phyloP scores from a whole-genome alignment of 2,113 vertebrate genomes.

The Archocentrus centrarchus region DNA sequence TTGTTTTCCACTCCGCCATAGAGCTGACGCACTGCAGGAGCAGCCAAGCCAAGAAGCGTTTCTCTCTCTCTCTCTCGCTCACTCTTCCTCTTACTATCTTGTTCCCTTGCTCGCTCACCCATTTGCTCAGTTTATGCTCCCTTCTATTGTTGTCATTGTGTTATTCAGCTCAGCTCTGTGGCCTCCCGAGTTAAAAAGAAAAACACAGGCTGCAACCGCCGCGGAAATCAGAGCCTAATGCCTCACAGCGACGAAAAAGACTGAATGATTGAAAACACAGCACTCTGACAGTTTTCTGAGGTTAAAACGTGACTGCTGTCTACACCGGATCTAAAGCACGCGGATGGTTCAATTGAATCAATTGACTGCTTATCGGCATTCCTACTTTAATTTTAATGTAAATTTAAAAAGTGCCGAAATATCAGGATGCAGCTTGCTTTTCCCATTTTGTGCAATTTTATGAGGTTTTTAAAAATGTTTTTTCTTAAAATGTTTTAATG shows the following conservation, averaged over 20 bases:
- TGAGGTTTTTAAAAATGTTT: not conserved
- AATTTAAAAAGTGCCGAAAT: not conserved
- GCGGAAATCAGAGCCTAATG: constrained; percentile 35
- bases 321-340: not conserved
- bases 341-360: not conserved
- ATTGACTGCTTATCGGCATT: not conserved
- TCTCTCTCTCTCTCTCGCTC: constrained; percentile 27
- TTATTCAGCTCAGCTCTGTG: constrained; percentile 46
- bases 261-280: not conserved
- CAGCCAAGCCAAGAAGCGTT: constrained; percentile 33
- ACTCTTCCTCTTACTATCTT: not conserved
- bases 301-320: not conserved
- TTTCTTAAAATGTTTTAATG: not conserved
- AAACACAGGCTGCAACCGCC: constrained; percentile 39
- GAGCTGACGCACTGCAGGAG: constrained; percentile 73
- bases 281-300: not conserved
- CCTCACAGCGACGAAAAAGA: not conserved
- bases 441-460: not conserved
- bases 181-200: constrained; percentile 58
- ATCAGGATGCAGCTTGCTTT: not conserved
- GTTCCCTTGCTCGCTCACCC: constrained; percentile 34
- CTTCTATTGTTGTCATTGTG: constrained; percentile 66
- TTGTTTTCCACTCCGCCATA: constrained; percentile 81
- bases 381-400: not conserved
- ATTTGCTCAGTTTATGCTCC: constrained; percentile 23